Evolutionary conservation across 2,797 vertebrate species (phyloP).

Genomic region (Furcifer pardalis): DNA sequence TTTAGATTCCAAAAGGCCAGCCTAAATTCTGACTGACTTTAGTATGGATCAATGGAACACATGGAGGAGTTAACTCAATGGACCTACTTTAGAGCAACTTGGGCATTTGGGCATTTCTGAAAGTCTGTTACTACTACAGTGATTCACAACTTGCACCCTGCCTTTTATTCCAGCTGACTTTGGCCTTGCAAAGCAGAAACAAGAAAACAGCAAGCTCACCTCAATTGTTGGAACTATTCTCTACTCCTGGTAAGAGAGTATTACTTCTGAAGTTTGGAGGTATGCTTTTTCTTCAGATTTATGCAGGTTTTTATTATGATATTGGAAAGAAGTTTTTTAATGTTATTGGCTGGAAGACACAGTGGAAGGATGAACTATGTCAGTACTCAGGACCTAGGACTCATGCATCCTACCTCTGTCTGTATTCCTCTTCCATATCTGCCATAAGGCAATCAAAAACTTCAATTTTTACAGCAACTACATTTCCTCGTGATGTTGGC

Average conservation of each 20-base stretch:
- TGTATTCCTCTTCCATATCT: too few relatives aligned
- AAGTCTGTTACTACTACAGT: background rate
- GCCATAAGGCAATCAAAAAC: background rate
- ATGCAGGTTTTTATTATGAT: slow-evolving; percentile 2
- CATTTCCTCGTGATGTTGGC: too few relatives aligned
- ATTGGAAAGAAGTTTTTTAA: background rate
- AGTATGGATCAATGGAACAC: too few relatives aligned
- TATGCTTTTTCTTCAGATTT: slow-evolving; percentile 1
- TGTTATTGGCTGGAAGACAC: background rate
- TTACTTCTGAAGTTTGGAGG: background rate
- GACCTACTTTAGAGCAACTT: too few relatives aligned
- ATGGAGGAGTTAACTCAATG: too few relatives aligned
- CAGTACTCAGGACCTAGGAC: background rate
- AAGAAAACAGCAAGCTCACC: slow-evolving; percentile 88
- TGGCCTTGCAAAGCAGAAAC: slow-evolving; percentile 91
- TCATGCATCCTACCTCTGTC: too few relatives aligned
- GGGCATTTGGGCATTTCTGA: background rate
- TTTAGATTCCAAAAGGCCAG: too few relatives aligned
- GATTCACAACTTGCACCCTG: slow-evolving; percentile 21
- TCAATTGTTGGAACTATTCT: slow-evolving; percentile 91
- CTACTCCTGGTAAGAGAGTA: slow-evolving; percentile 85
- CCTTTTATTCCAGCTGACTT: slow-evolving; percentile 84
- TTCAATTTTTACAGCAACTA: background rate
- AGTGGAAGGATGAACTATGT: background rate
- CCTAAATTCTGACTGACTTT: too few relatives aligned